Conservation (phyloP, 2,888 invertebrate genomes). For the Anthophora plumipes region DNA sequence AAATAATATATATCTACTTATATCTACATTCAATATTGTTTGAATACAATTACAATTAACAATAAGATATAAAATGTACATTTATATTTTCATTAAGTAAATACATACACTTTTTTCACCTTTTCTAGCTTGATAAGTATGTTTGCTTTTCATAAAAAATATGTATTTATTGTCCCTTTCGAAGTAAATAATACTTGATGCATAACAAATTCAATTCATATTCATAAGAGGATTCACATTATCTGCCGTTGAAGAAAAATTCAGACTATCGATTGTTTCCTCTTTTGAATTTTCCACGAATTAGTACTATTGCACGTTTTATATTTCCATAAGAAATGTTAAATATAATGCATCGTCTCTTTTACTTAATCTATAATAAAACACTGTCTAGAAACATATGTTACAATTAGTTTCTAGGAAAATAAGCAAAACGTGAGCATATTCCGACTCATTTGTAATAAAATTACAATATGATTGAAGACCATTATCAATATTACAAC, state of each 20-base stretch:
- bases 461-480: constrained; percentile 1
- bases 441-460: constrained; percentile 1
- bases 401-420: constrained; percentile 24
- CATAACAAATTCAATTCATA: constrained; percentile 31
- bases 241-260: constrained; percentile 13
- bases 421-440: constrained; percentile 46
- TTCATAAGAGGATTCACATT: constrained; percentile 8
- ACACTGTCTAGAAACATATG: constrained; percentile 38
- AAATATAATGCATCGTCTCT: constrained; percentile 6
- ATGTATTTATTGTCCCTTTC: constrained; percentile 66
- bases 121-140: constrained; percentile 68
- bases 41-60: constrained; percentile 64
- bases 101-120: constrained; percentile 57
- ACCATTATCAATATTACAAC: constrained; percentile 22
- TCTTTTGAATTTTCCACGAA: constrained; percentile 16
- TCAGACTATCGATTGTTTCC: constrained; percentile 7
- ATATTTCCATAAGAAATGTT: not conserved
- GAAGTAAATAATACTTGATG: constrained; percentile 51
- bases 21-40: constrained; percentile 40
- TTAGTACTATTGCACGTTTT: constrained; percentile 47
- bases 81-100: constrained; percentile 65
- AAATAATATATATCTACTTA: constrained; percentile 48
- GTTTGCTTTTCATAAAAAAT: constrained; percentile 63
- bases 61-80: constrained; percentile 73
- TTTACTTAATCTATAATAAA: constrained; percentile 18